phyloP scores from a whole-genome alignment of 2,113 vertebrate genomes.

The Gavialis gangeticus region DNA sequence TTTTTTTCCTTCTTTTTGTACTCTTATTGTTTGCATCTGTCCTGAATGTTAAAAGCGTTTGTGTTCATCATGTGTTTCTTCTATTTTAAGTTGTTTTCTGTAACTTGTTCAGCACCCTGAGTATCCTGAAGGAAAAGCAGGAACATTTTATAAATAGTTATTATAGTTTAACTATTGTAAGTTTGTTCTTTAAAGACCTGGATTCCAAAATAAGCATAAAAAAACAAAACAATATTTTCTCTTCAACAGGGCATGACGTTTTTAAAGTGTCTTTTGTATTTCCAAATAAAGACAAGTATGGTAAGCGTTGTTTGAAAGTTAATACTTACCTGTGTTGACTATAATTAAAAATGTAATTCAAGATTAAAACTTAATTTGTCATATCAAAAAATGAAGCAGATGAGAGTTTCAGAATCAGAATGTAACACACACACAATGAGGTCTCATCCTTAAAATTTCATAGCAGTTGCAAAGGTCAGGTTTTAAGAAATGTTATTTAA shows the following conservation, averaged over 20 bases:
- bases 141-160: neutral
- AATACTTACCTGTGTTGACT: neutral
- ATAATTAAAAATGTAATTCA: neutral
- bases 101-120: neutral
- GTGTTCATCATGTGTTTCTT: neutral
- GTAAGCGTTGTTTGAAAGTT: conserved; percentile 71
- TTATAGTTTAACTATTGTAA: neutral
- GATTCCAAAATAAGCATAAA: neutral
- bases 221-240: conserved; percentile 44
- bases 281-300: conserved; percentile 85
- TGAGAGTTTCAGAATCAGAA: no score
- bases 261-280: conserved; percentile 79
- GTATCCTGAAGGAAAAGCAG: neutral
- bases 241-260: conserved; percentile 57
- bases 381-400: neutral
- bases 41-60: neutral
- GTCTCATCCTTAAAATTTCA: neutral
- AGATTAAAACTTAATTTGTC: neutral
- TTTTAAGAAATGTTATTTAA: neutral
- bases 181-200: neutral
- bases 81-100: neutral
- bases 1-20: neutral
- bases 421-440: no score
- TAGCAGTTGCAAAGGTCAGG: neutral
- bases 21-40: neutral